phyloP scores from a whole-genome alignment of 2,797 vertebrate species.

The Chromis chromis region DNA sequence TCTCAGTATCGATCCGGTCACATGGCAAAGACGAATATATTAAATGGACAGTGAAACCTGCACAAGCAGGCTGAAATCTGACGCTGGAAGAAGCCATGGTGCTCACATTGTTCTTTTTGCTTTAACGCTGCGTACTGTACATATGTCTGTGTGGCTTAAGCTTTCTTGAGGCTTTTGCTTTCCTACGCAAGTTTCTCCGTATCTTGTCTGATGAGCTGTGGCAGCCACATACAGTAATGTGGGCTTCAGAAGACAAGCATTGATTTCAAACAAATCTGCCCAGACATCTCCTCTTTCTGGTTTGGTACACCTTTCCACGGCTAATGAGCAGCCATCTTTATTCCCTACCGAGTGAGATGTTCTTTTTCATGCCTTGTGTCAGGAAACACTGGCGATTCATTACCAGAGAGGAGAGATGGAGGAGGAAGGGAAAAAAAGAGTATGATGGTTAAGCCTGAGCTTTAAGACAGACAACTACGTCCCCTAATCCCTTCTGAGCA shows the following conservation, averaged over 20 bases:
- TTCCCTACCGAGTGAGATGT: conserved; percentile 69
- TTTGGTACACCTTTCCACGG: conserved; percentile 72
- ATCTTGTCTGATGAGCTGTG: conserved; percentile 60
- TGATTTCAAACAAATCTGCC: conserved; percentile 77
- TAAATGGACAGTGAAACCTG: conserved; percentile 52
- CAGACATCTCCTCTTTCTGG: conserved; percentile 68
- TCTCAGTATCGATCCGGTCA: conserved; percentile 77
- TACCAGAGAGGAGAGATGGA: conserved; percentile 65
- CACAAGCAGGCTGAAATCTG: conserved; percentile 14
- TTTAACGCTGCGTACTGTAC: conserved; percentile 18
- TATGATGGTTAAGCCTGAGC: conserved; percentile 82
- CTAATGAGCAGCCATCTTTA: conserved; percentile 79
- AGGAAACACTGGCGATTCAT: conserved; percentile 79
- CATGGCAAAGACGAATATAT: conserved; percentile 51
- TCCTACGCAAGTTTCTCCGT: conserved; percentile 42
- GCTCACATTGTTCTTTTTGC: conserved; percentile 34
- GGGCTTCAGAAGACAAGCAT: conserved; percentile 68
- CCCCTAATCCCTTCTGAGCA: conserved; percentile 85
- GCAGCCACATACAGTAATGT: conserved; percentile 58
- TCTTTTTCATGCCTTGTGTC: conserved; percentile 75
- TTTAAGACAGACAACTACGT: conserved; percentile 84
- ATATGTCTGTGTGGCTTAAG: conserved; percentile 15
- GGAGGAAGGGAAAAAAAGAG: conserved; percentile 46
- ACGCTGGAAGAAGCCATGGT: conserved; percentile 1
- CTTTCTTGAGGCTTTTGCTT: conserved; percentile 12